Conservation (phyloP, 2,888 invertebrate genomes). For the Ormyrus pomaceus region DNA sequence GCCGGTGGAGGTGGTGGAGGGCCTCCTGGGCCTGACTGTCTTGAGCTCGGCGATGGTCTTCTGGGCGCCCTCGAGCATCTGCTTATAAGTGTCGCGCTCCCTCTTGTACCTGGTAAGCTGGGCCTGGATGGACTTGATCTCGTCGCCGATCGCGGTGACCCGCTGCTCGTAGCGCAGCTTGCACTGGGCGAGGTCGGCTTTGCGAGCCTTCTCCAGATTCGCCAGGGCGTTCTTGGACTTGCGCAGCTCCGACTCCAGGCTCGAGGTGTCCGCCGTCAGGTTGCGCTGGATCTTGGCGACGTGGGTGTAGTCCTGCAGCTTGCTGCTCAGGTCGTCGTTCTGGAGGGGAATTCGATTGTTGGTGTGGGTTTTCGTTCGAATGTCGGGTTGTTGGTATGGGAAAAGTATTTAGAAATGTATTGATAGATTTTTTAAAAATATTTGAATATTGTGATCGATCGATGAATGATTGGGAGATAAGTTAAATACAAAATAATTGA, state of each 20-base stretch:
- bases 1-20: conserved; percentile 79
- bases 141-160: conserved; percentile 87
- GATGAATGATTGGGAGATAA: too few relatives aligned
- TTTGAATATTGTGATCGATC: too few relatives aligned
- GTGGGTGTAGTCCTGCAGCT: conserved; percentile 90
- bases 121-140: conserved; percentile 88
- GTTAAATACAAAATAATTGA: too few relatives aligned
- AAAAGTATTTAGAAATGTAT: background rate
- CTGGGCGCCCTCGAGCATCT: conserved; percentile 92
- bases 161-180: conserved; percentile 91
- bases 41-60: conserved; percentile 88
- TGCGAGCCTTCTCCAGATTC: conserved; percentile 84
- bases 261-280: conserved; percentile 85
- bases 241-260: conserved; percentile 86
- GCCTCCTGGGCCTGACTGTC: conserved; percentile 70
- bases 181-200: conserved; percentile 87
- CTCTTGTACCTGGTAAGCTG: conserved; percentile 87
- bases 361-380: background rate
- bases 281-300: conserved; percentile 89
- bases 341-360: conserved; percentile 64
- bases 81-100: conserved; percentile 92
- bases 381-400: too few relatives aligned
- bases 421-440: too few relatives aligned
- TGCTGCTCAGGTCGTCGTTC: conserved; percentile 88
- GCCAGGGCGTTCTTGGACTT: conserved; percentile 81